Conservation (phyloP, 2,888 invertebrate species). For the Dasysyrphus tricinctus region DNA sequence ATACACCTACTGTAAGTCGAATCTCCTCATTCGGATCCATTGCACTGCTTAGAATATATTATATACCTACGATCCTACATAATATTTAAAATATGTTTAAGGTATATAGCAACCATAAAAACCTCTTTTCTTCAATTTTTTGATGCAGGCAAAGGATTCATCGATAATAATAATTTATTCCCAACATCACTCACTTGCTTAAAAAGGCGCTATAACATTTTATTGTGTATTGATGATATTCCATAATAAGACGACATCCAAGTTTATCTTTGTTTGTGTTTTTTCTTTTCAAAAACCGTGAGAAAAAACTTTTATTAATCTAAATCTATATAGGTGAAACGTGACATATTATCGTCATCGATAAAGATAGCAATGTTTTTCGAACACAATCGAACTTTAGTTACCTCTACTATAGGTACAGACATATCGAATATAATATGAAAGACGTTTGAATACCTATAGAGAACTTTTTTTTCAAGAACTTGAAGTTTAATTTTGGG, state of each 20-base stretch:
- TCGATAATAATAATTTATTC: constrained; percentile 28
- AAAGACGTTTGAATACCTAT: neutral
- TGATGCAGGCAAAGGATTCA: neutral
- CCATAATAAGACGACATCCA: neutral
- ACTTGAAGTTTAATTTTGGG: neutral
- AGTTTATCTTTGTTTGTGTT: neutral
- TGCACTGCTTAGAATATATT: too few relatives aligned
- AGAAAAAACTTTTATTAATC: constrained; percentile 3
- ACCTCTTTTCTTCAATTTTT: neutral
- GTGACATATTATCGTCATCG: neutral
- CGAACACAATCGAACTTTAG: neutral
- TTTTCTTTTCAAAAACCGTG: neutral
- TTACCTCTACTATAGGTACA: too few relatives aligned
- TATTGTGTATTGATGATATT: constrained; percentile 36
- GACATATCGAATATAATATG: neutral
- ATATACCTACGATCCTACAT: too few relatives aligned
- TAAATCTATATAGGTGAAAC: neutral
- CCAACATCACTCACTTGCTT: neutral
- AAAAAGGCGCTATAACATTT: constrained; percentile 23
- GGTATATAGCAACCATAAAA: neutral
- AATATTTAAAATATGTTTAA: neutral
- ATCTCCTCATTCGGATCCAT: too few relatives aligned
- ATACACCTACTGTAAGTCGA: too few relatives aligned
- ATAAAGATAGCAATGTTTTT: neutral
- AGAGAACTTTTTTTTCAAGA: neutral